Conservation (phyloP, 1,140 invertebrate genomes). For the Orius insidiosus region DNA sequence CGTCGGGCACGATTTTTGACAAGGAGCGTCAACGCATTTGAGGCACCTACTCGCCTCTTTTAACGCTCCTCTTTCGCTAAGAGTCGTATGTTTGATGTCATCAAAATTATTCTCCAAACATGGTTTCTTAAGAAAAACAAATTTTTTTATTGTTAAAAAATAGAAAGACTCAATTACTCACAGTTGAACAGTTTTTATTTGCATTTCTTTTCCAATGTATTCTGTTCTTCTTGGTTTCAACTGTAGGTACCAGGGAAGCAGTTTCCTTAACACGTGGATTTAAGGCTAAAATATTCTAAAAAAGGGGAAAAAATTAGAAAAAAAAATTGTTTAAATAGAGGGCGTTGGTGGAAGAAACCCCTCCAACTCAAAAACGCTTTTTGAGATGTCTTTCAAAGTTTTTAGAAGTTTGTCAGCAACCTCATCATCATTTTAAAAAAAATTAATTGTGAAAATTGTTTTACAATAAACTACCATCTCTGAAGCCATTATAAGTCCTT, state of each 20-base stretch:
- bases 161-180: slow-evolving; percentile 32
- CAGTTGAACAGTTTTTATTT: slow-evolving; percentile 56
- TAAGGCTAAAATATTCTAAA: slow-evolving; percentile 63
- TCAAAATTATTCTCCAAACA: slow-evolving; percentile 76
- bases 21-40: slow-evolving; percentile 96
- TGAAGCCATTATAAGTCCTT: too few relatives aligned
- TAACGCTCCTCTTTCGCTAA: slow-evolving; percentile 85
- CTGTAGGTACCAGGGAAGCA: slow-evolving; percentile 61
- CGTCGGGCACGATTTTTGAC: slow-evolving; percentile 95
- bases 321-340: too few relatives aligned
- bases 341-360: too few relatives aligned
- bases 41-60: slow-evolving; percentile 80
- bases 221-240: slow-evolving; percentile 71
- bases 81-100: slow-evolving; percentile 92
- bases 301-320: slow-evolving; percentile 21
- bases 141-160: slow-evolving; percentile 4
- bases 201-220: slow-evolving; percentile 88
- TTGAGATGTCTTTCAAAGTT: too few relatives aligned
- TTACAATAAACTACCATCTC: too few relatives aligned
- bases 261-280: slow-evolving; percentile 66
- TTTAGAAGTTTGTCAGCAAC: too few relatives aligned
- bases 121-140: slow-evolving; percentile 38
- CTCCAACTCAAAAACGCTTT: too few relatives aligned
- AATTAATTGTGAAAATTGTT: too few relatives aligned
- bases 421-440: too few relatives aligned